phyloP scores from a whole-genome alignment of 2,797 vertebrate species.

The Mycteria americana region DNA sequence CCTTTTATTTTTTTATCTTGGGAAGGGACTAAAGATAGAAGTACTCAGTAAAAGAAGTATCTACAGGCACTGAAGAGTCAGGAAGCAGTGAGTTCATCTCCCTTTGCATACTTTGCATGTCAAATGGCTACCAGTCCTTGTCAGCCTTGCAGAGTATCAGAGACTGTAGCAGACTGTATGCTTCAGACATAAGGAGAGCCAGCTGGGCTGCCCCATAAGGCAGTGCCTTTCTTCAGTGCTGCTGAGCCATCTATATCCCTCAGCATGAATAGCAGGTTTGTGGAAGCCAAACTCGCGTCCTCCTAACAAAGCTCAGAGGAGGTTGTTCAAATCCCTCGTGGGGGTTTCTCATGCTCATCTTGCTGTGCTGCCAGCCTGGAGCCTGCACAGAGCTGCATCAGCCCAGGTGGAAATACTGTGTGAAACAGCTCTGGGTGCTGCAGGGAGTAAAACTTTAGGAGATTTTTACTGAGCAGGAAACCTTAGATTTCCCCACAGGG shows the following conservation, averaged over 20 bases:
- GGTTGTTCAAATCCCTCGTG: background rate
- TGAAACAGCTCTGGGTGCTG: background rate
- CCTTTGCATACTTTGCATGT: background rate
- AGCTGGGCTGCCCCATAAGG: slow-evolving; percentile 32
- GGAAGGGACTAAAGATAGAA: background rate
- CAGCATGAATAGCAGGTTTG: background rate
- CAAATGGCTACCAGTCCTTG: background rate
- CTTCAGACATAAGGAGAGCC: background rate
- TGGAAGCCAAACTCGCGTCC: background rate
- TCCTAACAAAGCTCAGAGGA: background rate
- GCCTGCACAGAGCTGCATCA: background rate
- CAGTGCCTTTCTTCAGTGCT: background rate
- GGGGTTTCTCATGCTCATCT: background rate
- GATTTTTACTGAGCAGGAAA: background rate
- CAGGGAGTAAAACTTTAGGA: background rate
- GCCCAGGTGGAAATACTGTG: background rate
- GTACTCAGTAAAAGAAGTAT: background rate
- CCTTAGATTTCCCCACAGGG: background rate
- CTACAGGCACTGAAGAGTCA: background rate
- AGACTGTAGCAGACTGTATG: background rate
- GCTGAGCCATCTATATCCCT: background rate
- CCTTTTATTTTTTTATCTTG: slow-evolving; percentile 20
- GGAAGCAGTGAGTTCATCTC: background rate
- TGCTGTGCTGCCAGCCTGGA: background rate
- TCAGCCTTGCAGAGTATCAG: background rate